Base-by-base conservation (phyloP, 2,113 vertebrate genomes). In the Hippocampus guttulatus region DNA sequence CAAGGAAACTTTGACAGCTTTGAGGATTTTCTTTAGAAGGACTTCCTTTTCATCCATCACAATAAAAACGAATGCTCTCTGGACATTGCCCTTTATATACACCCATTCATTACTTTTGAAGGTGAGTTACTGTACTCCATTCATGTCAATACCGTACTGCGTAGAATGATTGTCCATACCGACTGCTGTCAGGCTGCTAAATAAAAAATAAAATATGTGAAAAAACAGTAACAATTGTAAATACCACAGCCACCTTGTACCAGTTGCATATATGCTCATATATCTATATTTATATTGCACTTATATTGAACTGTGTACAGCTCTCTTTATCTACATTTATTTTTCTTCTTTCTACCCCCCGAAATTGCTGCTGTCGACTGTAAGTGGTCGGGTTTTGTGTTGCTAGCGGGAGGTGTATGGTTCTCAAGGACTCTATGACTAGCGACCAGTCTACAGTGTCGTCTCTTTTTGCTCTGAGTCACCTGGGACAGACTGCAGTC, bases 1-100 rank as follows among this genome's bases (percentile, higher is more conserved):
- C 75, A 52, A 83, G 70, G 77, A 72, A 76, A 75, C 61, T 80
- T 75, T 64, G 70, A 84, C 78, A 76, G 45, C 68, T n/a, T 64
- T 67, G 38, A 74, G 27, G 74, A 60, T 62, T 68, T 62, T 45
- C 54, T 65, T 23, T 68, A 33, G 52, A 21, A 30, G 70, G 65
- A 71, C 72, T 76, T 66, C n/a, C 58, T 67, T 75, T 73, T 71
- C 61, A 63, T 63, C 61, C 20, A 20, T 51, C 63, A 54, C 63
- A 0, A 67, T 77, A 74, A 72, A 71, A 68, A 75, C 77, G 67
- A 67, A 75, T 79, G 0, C 30, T 70, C 69, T 70, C 3, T 63
- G 33, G 60, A 38, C 60, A 21, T 62, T 62, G 25, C 16, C 33
- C 54, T 64, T 61, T 67, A 62, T 67, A 60, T 61, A 57, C 74